phyloP scores from a whole-genome alignment of 2,113 vertebrate genomes.

The Syngnathus floridae region DNA sequence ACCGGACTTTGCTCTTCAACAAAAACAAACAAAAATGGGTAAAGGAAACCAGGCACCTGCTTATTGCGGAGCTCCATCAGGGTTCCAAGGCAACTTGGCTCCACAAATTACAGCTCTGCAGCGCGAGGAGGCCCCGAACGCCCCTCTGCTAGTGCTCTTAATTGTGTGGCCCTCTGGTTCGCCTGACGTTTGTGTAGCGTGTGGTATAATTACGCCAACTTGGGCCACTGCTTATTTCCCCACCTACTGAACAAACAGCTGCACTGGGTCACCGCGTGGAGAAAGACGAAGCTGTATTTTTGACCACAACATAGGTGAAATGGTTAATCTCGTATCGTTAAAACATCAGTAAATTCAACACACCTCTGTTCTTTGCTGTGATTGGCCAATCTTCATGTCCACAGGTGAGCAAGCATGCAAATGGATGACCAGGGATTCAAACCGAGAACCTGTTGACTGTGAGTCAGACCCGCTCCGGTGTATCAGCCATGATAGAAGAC shows the following conservation, averaged over 20 bases:
- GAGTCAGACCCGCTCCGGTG: neutral
- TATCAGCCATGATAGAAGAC: constrained; percentile 15
- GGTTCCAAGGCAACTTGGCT: constrained; percentile 58
- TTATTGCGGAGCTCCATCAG: constrained; percentile 54
- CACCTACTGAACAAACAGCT: constrained; percentile 80
- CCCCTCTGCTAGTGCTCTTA: constrained; percentile 71
- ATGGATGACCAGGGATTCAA: neutral
- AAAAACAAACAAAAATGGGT: constrained; percentile 6
- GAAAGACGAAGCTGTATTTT: neutral
- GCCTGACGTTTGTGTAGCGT: constrained; percentile 66
- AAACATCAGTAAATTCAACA: too few species aligned
- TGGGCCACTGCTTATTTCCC: constrained; percentile 67
- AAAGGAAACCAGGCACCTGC: constrained; percentile 38
- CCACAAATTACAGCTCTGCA: constrained; percentile 75
- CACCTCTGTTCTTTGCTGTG: too few species aligned
- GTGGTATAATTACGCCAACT: constrained; percentile 81
- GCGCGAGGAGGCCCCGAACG: constrained; percentile 60
- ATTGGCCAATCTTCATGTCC: too few species aligned
- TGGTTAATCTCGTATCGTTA: neutral
- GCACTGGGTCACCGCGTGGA: constrained; percentile 44
- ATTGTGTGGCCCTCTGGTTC: constrained; percentile 66
- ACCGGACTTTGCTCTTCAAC: neutral
- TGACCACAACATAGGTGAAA: neutral
- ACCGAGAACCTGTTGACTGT: neutral
- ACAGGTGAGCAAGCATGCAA: neutral